Conservation (phyloP, 1,140 invertebrate species). For the Galleria mellonella region DNA sequence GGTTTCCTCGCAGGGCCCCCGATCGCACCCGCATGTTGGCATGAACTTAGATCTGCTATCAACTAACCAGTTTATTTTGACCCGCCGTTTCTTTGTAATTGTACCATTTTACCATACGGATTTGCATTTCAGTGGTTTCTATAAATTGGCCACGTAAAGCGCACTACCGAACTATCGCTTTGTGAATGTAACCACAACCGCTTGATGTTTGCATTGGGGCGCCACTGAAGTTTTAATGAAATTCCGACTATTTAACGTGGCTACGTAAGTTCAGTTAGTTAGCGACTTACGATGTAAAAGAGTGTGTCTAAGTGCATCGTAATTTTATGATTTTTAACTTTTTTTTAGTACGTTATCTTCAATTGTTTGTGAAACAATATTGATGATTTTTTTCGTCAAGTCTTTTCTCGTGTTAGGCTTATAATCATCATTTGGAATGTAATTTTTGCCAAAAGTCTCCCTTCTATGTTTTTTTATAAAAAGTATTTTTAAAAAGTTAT, state of each 20-base stretch:
- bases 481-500: too few species aligned
- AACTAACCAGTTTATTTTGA: background rate
- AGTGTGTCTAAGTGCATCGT: too few species aligned
- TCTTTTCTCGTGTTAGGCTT: too few species aligned
- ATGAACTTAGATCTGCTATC: background rate
- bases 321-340: too few species aligned
- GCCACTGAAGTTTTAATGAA: slow-evolving; percentile 26
- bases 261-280: slow-evolving; percentile 2
- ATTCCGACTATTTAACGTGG: slow-evolving; percentile 25
- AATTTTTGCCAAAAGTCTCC: too few species aligned
- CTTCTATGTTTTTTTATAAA: too few species aligned
- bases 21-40: slow-evolving; percentile 23
- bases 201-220: slow-evolving; percentile 22
- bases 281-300: too few species aligned
- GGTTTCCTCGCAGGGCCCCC: slow-evolving; percentile 52
- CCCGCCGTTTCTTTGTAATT: background rate
- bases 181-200: slow-evolving; percentile 18
- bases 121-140: background rate
- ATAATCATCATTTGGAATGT: too few species aligned
- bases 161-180: slow-evolving; percentile 14
- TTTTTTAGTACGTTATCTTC: too few species aligned
- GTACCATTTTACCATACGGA: background rate
- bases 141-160: background rate
- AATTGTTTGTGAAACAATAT: too few species aligned
- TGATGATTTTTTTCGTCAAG: too few species aligned